Evolutionary conservation across 2,113 vertebrate species (phyloP), one percentile per base, ranked within the genome.

Genomic region (Rhipidura dahli): DNA sequence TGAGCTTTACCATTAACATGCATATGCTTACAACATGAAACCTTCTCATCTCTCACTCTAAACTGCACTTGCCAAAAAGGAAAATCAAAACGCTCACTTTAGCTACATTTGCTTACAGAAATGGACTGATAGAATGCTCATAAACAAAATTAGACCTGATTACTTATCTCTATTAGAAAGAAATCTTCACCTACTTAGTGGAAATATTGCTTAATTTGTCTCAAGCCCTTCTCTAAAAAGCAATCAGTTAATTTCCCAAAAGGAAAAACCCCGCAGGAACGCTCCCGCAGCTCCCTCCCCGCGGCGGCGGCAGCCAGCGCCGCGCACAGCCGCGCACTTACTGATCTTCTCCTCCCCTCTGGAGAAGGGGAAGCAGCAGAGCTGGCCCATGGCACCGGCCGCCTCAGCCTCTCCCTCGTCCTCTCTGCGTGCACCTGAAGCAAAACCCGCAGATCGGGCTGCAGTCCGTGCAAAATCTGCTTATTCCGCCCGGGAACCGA

Each of bases 341-440:
- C 99, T 97, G 98, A 98, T 99, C 97, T 99, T 99, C 79, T 98
- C 98, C 96, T 99, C 98, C 7, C 98, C 98, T 95, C 99, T 97
- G 89, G 98, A 98, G 98, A 99, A 99, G 30, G 99, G 99, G 87
- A 99, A 99, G 98, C 99, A 99, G 98, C 99, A 99, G 84, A 99
- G 98, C 98, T 99, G 99, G 96, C 99, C 99, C 99, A 99, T 99
- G 98, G 98, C 98, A 97, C 97, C 97, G 95, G 96, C 85, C 64
- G 94, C 88, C 75, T 71, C 79, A 45, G 89, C 57, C 83, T 82
- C 72, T 42, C 68, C 93, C 87, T 82, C 30, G 65, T 89, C 82
- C 94, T 91, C 94, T 93, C 96, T 27, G 71, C 40, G 47, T 37
- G 92, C 77, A 83, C 96, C 92, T 92, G 77, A n/a, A 70, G 70